Evolutionary conservation across 2,888 invertebrate genomes (phyloP).

Genomic region (Gastrophysa polygoni): DNA sequence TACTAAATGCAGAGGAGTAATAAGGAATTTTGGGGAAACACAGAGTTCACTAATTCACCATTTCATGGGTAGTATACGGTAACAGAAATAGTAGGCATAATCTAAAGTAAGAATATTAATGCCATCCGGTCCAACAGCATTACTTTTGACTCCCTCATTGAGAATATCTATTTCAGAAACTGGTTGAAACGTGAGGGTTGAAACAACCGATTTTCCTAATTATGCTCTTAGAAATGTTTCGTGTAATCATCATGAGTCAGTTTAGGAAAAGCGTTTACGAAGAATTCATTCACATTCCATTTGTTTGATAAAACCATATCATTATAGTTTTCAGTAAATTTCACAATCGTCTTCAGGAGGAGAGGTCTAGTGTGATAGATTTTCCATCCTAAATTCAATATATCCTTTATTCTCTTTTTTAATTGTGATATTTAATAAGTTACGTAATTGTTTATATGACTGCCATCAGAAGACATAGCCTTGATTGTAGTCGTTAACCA

Average conservation of each 20-base stretch:
- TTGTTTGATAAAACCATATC: not conserved
- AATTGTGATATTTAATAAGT: slow-evolving; percentile 1
- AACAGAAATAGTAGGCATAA: slow-evolving; percentile 18
- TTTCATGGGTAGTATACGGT: slow-evolving; percentile 20
- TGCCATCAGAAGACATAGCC: slow-evolving; percentile 3
- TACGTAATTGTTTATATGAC: not conserved
- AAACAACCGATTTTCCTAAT: too few relatives aligned
- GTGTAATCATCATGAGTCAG: not conserved
- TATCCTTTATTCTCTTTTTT: slow-evolving; percentile 8
- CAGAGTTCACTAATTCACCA: slow-evolving; percentile 18
- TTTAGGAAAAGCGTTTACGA: not conserved
- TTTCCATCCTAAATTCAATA: slow-evolving; percentile 5
- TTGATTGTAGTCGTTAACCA: slow-evolving; percentile 10
- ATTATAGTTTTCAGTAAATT: not conserved
- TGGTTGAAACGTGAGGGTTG: too few relatives aligned
- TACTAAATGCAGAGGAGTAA: not conserved
- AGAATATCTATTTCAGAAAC: too few relatives aligned
- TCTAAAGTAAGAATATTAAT: slow-evolving; percentile 19
- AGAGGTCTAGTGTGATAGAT: not conserved
- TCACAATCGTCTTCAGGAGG: not conserved
- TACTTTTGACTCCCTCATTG: too few relatives aligned
- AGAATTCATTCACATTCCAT: not conserved
- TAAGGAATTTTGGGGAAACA: not conserved
- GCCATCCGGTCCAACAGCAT: slow-evolving; percentile 7
- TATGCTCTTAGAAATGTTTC: not conserved